Percentiles rank a stretch among this genome's conserved stretches.
Evolutionary conservation across 2,113 vertebrate species (phyloP).

Genomic region (Salvelinus fontinalis): DNA sequence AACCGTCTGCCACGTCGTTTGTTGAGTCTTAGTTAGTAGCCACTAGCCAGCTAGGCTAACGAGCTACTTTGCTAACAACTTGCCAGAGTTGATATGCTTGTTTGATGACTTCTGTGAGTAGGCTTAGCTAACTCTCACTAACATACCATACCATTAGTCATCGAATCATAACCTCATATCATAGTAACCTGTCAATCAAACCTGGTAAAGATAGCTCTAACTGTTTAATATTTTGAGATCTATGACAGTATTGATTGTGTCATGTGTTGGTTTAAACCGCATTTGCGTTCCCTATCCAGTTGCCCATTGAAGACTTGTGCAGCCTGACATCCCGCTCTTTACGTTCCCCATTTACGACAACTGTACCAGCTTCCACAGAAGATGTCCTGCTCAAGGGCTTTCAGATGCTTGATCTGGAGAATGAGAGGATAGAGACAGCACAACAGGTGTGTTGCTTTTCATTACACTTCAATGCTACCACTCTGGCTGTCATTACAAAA

Average conservation of each 20-base stretch:
- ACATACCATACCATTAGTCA: too few relatives aligned
- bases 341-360: slow-evolving; percentile 72
- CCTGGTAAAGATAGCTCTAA: background rate
- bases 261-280: background rate
- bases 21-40: background rate
- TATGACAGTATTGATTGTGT: background rate
- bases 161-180: too few relatives aligned
- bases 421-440: slow-evolving; percentile 90
- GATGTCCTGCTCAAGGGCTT: slow-evolving; percentile 89
- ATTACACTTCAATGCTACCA: background rate
- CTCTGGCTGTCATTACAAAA: background rate
- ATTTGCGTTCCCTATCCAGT: slow-evolving; percentile 66
- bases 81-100: background rate
- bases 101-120: background rate
- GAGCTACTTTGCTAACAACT: background rate
- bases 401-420: slow-evolving; percentile 82
- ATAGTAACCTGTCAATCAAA: too few relatives aligned
- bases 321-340: slow-evolving; percentile 83
- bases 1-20: slow-evolving; percentile 1
- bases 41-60: background rate
- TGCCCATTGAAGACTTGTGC: slow-evolving; percentile 93
- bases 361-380: slow-evolving; percentile 88
- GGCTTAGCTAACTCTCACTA: background rate
- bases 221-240: background rate
- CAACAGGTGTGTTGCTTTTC: slow-evolving; percentile 82